Base-by-base conservation (phyloP, 2,888 invertebrate species). In the Scrobipalpa costella region DNA sequence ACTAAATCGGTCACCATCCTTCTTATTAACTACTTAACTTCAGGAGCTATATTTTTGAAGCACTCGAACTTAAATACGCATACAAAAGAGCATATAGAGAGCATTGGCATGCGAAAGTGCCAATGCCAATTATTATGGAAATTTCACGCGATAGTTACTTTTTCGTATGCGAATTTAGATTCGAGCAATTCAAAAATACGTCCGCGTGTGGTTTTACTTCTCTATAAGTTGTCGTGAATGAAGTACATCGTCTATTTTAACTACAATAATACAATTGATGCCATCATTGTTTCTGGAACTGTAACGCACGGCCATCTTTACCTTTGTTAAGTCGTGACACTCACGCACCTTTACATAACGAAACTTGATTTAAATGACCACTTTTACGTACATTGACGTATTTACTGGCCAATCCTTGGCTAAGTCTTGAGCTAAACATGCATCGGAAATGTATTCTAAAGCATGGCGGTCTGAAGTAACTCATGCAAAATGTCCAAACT, bases 401-500 rank as follows among this genome's bases (percentile, higher is more conserved):
- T 19, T 21, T 27, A 9, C 13, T 27, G 1, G 2, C 21, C 13
- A 21, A 21, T 21, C 11, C 11, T 21, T 21, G 1, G 21, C 44
- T 13, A 21, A 52, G 21, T 3, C 50, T 52, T 27, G 11, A 55
- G 34, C n/a, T 5, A 15, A 55, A 15, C 50, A 5, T n/a, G 55
- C 55, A 55, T 15, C 34, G 55, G 34, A 55, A 33, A 55, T 13
- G 1, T 34, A 49, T 7, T n/a, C 5, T n/a, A n/a, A 33, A 55
- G 33, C 38, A 55, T 33, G 0, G 38, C 36, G 11, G 36, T 58
- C n/a, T 27, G 38, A 57, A 61, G 52, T 60, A 19, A 50, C 9
- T 38, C 64, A 50, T 64, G 66, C 66, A 59, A 64, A 61, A 63
- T 59, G 55, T 15, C 55, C 55, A 27, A 55, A 60, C 61, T 64